phyloP scores from a whole-genome alignment of 1,140 invertebrate species.

The Diabrotica virgifera region DNA sequence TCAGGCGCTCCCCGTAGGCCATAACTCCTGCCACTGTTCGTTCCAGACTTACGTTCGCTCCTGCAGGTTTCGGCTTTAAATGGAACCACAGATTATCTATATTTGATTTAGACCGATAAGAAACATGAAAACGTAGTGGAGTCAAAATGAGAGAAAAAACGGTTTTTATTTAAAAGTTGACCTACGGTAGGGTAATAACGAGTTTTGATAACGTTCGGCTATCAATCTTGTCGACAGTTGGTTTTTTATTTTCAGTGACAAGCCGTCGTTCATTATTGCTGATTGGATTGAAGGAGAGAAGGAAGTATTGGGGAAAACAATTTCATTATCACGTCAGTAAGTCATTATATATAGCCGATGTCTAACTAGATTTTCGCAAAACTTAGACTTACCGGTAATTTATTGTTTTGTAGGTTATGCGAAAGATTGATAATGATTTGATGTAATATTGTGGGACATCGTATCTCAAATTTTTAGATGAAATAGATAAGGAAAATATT shows the following conservation, averaged over 20 bases:
- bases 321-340: too few species aligned
- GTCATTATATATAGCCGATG: too few species aligned
- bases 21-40: not conserved
- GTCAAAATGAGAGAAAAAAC: not conserved
- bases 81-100: not conserved
- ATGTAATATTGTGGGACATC: too few species aligned
- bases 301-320: too few species aligned
- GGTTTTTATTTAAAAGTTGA: conserved; percentile 3
- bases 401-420: too few species aligned
- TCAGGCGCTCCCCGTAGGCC: not conserved
- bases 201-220: not conserved
- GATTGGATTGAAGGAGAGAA: too few species aligned
- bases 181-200: not conserved
- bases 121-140: not conserved
- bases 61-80: conserved; percentile 1
- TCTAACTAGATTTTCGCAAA: too few species aligned
- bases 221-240: not conserved
- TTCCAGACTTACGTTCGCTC: not conserved
- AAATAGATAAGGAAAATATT: too few species aligned
- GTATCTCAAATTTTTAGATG: too few species aligned
- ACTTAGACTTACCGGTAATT: too few species aligned
- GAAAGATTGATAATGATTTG: too few species aligned
- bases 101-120: conserved; percentile 3
- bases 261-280: not conserved
- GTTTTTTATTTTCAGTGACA: not conserved